phyloP scores from a whole-genome alignment of 2,113 vertebrate species.

The Lathamus discolor region DNA sequence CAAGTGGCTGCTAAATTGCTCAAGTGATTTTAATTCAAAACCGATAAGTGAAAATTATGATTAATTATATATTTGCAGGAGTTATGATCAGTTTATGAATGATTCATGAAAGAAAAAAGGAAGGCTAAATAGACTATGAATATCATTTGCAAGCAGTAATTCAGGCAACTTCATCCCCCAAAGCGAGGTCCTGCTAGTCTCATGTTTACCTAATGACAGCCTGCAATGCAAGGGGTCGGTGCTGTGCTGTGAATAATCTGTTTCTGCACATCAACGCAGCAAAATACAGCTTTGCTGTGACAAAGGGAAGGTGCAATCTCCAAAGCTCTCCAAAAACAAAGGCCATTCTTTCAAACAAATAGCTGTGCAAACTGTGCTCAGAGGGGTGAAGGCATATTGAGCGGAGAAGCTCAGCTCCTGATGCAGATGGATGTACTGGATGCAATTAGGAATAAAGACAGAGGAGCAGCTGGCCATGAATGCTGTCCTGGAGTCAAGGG shows the following conservation, averaged over 20 bases:
- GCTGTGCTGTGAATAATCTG: not conserved
- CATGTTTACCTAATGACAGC: not conserved
- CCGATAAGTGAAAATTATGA: conserved; percentile 31
- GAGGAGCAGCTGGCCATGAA: not conserved
- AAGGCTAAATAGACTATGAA: conserved; percentile 34
- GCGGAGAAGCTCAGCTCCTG: not conserved
- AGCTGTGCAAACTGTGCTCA: not conserved
- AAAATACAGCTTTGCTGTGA: not conserved
- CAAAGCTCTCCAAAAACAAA: not conserved
- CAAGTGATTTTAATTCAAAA: conserved; percentile 20
- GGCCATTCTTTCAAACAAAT: not conserved
- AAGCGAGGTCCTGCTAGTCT: not conserved
- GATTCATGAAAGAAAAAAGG: conserved; percentile 24
- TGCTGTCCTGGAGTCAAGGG: not conserved
- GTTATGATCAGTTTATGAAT: conserved; percentile 48
- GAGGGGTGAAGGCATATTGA: not conserved
- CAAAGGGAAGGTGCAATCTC: not conserved
- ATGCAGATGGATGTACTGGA: not conserved
- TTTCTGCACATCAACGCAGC: not conserved
- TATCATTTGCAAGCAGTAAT: conserved; percentile 30
- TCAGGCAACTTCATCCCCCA: conserved; percentile 15
- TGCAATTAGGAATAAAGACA: not conserved
- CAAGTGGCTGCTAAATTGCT: not conserved
- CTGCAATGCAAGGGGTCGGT: not conserved
- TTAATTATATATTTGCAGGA: conserved; percentile 59